phyloP scores from a whole-genome alignment of 2,888 invertebrate species.

The Rhingia campestris region DNA sequence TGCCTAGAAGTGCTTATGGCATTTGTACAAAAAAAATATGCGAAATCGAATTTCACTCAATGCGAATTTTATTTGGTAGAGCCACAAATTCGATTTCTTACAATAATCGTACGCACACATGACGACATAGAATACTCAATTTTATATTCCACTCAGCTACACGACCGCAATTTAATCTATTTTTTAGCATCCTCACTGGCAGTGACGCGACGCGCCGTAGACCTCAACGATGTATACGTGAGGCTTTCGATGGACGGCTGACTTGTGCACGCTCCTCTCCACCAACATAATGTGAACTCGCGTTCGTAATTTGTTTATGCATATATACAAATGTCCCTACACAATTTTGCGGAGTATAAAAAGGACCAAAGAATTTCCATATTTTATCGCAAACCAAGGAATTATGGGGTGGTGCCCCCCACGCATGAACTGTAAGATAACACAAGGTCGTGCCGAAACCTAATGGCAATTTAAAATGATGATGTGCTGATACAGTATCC shows the following conservation, averaged over 20 bases:
- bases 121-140: slow-evolving; percentile 39
- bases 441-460: slow-evolving; percentile 8
- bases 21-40: slow-evolving; percentile 20
- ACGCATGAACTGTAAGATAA: background rate
- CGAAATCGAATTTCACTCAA: slow-evolving; percentile 38
- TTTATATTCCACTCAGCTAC: slow-evolving; percentile 65
- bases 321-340: slow-evolving; percentile 57
- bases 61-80: slow-evolving; percentile 30
- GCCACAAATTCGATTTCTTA: slow-evolving; percentile 55
- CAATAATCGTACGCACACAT: slow-evolving; percentile 16
- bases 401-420: slow-evolving; percentile 15
- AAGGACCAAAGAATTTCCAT: slow-evolving; percentile 47
- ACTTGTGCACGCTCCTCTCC: slow-evolving; percentile 17
- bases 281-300: slow-evolving; percentile 55
- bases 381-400: slow-evolving; percentile 37
- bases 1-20: slow-evolving; percentile 1
- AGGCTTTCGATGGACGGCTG: slow-evolving; percentile 53
- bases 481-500: slow-evolving; percentile 27
- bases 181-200: slow-evolving; percentile 48
- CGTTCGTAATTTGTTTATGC: slow-evolving; percentile 65
- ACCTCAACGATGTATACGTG: slow-evolving; percentile 63
- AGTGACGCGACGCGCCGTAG: slow-evolving; percentile 23
- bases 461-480: slow-evolving; percentile 53
- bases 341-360: slow-evolving; percentile 13
- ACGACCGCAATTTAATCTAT: slow-evolving; percentile 66